Conservation (phyloP, 30 jellyfish, hydroid and myxozoan species). For the Hydractinia symbiolongicarpus region DNA sequence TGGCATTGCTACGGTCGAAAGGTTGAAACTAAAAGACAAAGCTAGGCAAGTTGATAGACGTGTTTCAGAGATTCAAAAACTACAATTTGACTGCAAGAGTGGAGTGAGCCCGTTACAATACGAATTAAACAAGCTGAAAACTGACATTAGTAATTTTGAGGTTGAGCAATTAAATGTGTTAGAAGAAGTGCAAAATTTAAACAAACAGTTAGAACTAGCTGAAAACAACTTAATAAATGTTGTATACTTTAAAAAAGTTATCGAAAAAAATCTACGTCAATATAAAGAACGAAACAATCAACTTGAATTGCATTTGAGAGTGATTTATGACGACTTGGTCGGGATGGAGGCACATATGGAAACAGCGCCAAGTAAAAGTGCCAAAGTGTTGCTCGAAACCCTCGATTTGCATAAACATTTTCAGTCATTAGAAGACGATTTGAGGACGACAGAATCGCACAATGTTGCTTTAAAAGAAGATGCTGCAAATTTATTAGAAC, state of each 20-base stretch:
- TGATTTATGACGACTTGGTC: constrained; percentile 46
- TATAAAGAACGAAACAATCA: constrained; percentile 62
- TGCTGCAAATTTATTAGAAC: constrained; percentile 67
- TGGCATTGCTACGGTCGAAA: constrained; percentile 67
- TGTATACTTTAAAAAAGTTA: constrained; percentile 56
- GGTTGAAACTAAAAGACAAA: constrained; percentile 72
- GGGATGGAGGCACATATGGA: constrained; percentile 67
- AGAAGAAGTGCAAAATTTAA: constrained; percentile 48
- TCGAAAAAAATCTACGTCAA: constrained; percentile 55
- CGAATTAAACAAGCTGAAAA: constrained; percentile 53
- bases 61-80: constrained; percentile 28
- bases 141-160: constrained; percentile 51
- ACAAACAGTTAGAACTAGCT: constrained; percentile 64
- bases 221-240: constrained; percentile 53
- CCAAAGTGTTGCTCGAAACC: constrained; percentile 71
- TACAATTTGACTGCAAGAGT: constrained; percentile 25
- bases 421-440: constrained; percentile 56
- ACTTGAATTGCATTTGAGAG: constrained; percentile 67
- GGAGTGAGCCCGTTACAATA: constrained; percentile 54
- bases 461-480: constrained; percentile 63
- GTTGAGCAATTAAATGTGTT: constrained; percentile 50
- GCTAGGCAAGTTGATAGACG: constrained; percentile 56
- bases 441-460: constrained; percentile 39
- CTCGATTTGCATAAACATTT: constrained; percentile 64
- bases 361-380: constrained; percentile 49